Evolutionary conservation across 2,888 invertebrate species (phyloP).

Genomic region (Metopia argyrocephala): DNA sequence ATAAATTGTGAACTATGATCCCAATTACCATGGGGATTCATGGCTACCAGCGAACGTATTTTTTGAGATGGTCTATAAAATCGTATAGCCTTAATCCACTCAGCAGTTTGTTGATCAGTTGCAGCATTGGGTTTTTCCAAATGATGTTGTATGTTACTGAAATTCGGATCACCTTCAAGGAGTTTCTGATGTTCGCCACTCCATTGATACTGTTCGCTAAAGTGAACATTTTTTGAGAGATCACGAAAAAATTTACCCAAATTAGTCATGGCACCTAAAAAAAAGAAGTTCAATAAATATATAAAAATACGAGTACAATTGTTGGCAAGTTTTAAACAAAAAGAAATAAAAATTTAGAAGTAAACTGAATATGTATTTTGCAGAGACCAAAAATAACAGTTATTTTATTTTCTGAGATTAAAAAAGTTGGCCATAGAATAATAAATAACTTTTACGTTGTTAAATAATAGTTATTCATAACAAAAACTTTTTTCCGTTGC

Average conservation of each 20-base stretch:
- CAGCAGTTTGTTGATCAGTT: conserved; percentile 70
- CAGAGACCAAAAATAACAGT: too few species aligned
- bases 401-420: too few species aligned
- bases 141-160: conserved; percentile 69
- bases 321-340: too few species aligned
- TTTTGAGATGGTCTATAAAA: conserved; percentile 79
- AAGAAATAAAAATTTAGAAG: not conserved
- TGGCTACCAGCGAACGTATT: conserved; percentile 81
- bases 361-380: not conserved
- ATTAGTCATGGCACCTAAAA: conserved; percentile 74
- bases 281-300: not conserved
- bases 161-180: conserved; percentile 74
- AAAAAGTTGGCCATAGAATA: too few species aligned
- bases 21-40: conserved; percentile 80
- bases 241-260: conserved; percentile 76
- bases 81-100: conserved; percentile 78
- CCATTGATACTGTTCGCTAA: conserved; percentile 73
- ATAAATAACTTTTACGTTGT: too few species aligned
- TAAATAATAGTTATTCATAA: too few species aligned
- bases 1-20: conserved; percentile 81
- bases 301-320: too few species aligned
- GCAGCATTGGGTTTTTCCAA: conserved; percentile 59
- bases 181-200: conserved; percentile 70
- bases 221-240: conserved; percentile 74
- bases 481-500: too few species aligned